Percentiles rank a stretch among this genome's conserved stretches.
Evolutionary conservation across 2,113 vertebrate genomes (phyloP).

Genomic region (Calidris pygmaea): DNA sequence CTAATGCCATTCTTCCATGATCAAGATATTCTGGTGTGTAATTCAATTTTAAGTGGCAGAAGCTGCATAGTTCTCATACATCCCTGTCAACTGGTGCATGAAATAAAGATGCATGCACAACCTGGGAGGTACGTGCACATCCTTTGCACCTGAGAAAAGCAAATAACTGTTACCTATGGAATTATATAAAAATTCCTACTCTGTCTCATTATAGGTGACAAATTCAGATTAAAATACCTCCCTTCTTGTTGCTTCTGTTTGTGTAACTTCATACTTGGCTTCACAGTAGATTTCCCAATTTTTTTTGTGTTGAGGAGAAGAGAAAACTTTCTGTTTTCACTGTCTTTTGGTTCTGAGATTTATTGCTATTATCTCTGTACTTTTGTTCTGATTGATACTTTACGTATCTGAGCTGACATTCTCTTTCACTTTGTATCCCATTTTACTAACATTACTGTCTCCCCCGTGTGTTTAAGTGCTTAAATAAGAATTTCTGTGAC

Average conservation of each 20-base stretch:
- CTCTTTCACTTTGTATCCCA: background rate
- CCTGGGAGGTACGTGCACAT: accelerated
- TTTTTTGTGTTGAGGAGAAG: background rate
- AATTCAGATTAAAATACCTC: background rate
- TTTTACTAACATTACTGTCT: background rate
- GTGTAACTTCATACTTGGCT: background rate
- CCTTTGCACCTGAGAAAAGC: background rate
- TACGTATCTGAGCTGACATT: background rate
- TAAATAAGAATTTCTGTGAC: background rate
- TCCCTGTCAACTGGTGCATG: background rate
- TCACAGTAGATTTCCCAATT: background rate
- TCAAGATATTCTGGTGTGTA: background rate
- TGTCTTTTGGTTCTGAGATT: background rate
- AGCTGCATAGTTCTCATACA: background rate
- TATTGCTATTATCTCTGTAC: background rate
- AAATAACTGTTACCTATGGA: background rate
- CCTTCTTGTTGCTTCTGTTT: background rate
- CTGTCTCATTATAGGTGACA: background rate
- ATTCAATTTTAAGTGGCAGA: background rate
- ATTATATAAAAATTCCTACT: background rate
- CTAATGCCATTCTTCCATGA: background rate
- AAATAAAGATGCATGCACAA: background rate
- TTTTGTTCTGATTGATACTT: background rate
- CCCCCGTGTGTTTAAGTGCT: background rate
- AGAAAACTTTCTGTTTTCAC: background rate